Evolutionary conservation across 92 coral and sea anemone genomes (phyloP).

Genomic region (Virgularia gustaviana): DNA sequence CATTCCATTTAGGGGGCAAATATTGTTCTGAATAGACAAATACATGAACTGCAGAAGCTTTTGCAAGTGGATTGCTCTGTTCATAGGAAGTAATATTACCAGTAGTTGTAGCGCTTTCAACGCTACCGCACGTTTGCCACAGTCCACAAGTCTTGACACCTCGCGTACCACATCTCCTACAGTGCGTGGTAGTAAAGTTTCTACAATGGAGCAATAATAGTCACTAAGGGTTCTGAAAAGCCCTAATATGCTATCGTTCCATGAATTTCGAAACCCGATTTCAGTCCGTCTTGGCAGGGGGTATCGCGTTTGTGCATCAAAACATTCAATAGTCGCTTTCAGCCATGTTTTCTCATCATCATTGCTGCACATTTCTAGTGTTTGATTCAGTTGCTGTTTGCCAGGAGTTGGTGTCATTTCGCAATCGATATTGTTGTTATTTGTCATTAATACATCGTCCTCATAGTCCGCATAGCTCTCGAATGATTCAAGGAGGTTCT

Average conservation of each 20-base stretch:
- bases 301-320: slow-evolving; percentile 63
- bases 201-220: slow-evolving; percentile 68
- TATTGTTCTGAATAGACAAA: slow-evolving; percentile 44
- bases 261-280: slow-evolving; percentile 63
- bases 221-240: slow-evolving; percentile 66
- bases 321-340: slow-evolving; percentile 66
- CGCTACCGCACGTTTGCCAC: slow-evolving; percentile 38
- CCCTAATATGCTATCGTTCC: slow-evolving; percentile 62
- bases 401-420: slow-evolving; percentile 39
- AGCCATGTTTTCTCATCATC: slow-evolving; percentile 56
- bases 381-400: slow-evolving; percentile 13
- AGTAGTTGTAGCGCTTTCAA: slow-evolving; percentile 57
- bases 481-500: slow-evolving; percentile 53
- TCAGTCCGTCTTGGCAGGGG: slow-evolving; percentile 62
- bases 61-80: slow-evolving; percentile 63
- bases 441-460: slow-evolving; percentile 12
- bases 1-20: slow-evolving; percentile 35
- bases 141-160: slow-evolving; percentile 41
- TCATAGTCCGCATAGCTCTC: slow-evolving; percentile 38
- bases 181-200: slow-evolving; percentile 74
- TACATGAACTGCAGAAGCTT: slow-evolving; percentile 69
- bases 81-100: slow-evolving; percentile 54
- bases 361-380: slow-evolving; percentile 21
- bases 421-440: slow-evolving; percentile 5
- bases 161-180: slow-evolving; percentile 57